These are phyloP conservation scores for Tiaroga cobitis DNA, from an alignment of 2,797 vertebrate genomes.

Conservation along the genomic window DNA sequence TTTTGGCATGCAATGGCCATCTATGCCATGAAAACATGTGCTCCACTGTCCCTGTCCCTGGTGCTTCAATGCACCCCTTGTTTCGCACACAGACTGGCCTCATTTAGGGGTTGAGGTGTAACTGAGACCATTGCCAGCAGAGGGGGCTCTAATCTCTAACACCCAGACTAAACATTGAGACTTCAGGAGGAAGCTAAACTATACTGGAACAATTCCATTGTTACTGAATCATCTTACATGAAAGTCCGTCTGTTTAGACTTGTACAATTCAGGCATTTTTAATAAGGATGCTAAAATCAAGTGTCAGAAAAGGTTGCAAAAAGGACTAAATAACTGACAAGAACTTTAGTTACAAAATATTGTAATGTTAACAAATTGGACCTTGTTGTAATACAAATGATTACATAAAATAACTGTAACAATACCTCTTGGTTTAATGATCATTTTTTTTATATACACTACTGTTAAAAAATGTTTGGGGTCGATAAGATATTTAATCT, in stretches of 20 bases:
- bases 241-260: constrained; percentile 40
- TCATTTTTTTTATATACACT: neutral
- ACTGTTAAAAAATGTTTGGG: neutral
- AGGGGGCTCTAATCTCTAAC: constrained; percentile 60
- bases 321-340: neutral
- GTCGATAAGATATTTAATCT: neutral
- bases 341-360: too few species aligned
- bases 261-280: neutral
- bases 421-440: neutral
- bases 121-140: constrained; percentile 64
- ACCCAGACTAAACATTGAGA: constrained; percentile 24
- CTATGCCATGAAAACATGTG: constrained; percentile 66
- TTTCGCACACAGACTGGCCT: constrained; percentile 59
- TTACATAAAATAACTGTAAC: neutral
- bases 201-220: constrained; percentile 13
- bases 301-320: neutral
- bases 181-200: constrained; percentile 15
- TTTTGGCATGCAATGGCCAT: constrained; percentile 47
- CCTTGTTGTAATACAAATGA: neutral
- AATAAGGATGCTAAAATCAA: neutral
- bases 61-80: constrained; percentile 75
- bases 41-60: constrained; percentile 55
- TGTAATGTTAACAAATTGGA: neutral
- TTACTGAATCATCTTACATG: constrained; percentile 18
- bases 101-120: constrained; percentile 34